A percentile compares a stretch with the other conserved stretches of the same genome.
Evolutionary conservation across 2,888 invertebrate genomes (phyloP).

Genomic region (Leucophora obtusa): DNA sequence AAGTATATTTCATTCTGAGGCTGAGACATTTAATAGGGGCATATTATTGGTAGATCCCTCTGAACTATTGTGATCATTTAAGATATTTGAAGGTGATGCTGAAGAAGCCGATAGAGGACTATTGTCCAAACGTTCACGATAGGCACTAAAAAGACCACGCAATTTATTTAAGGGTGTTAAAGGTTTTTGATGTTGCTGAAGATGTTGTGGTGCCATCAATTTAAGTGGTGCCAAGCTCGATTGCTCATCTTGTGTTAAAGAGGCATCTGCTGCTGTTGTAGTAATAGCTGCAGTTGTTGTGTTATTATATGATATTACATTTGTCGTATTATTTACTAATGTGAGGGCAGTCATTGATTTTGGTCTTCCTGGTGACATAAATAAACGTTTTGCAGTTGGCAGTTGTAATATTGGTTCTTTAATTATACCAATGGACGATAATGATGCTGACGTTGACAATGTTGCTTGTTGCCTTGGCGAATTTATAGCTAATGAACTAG

Average conservation of each 20-base stretch:
- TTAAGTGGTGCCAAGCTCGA: not conserved
- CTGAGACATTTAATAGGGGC: conserved; percentile 14
- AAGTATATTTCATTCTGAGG: conserved; percentile 24
- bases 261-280: not conserved
- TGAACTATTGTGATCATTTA: conserved; percentile 24
- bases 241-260: not conserved
- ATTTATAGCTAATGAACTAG: conserved; percentile 23
- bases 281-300: conserved; percentile 3
- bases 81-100: conserved; percentile 36
- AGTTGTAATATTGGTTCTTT: conserved; percentile 44
- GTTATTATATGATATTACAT: not conserved
- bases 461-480: conserved; percentile 35
- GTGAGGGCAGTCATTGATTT: conserved; percentile 50
- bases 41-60: conserved; percentile 33
- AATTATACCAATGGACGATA: conserved; percentile 9
- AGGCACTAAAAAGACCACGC: conserved; percentile 70
- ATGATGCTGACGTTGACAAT: not conserved
- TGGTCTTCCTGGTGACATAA: conserved; percentile 58
- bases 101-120: conserved; percentile 51
- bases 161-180: conserved; percentile 69
- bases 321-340: conserved; percentile 9
- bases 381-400: conserved; percentile 62
- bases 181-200: conserved; percentile 37
- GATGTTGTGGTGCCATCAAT: not conserved
- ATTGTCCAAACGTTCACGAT: conserved; percentile 66